phyloP scores from a whole-genome alignment of 2,113 vertebrate genomes.

The Lophotis ruficrista region DNA sequence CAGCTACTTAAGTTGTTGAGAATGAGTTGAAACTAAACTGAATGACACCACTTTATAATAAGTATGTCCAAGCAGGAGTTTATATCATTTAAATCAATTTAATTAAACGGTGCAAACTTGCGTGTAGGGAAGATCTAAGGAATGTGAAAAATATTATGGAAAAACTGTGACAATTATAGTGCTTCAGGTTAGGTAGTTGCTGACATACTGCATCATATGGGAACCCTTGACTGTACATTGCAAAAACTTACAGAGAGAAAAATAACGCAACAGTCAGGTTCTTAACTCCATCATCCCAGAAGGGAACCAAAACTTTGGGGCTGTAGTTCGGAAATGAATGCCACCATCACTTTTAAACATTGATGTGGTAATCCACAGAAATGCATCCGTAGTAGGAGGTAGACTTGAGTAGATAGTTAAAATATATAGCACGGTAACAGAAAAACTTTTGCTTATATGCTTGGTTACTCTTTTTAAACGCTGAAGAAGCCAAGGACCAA shows the following conservation, averaged over 20 bases:
- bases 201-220: background rate
- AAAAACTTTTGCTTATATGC: background rate
- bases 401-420: background rate
- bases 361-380: background rate
- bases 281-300: background rate
- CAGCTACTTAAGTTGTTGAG: background rate
- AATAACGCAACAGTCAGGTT: background rate
- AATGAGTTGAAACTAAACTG: slow-evolving; percentile 10
- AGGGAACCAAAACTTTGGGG: background rate
- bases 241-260: background rate
- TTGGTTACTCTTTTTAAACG: background rate
- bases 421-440: background rate
- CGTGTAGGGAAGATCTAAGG: background rate
- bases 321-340: background rate
- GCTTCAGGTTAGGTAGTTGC: background rate
- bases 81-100: background rate
- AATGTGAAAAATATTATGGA: background rate
- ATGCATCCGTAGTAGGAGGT: background rate
- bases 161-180: background rate
- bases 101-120: background rate
- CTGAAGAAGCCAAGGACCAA: background rate
- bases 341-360: background rate
- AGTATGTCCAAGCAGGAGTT: background rate
- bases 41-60: background rate
- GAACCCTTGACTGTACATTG: background rate